Evolutionary conservation across 2,888 invertebrate genomes (phyloP), one percentile per base, ranked within the genome.

Genomic region (Mamestra brassicae): DNA sequence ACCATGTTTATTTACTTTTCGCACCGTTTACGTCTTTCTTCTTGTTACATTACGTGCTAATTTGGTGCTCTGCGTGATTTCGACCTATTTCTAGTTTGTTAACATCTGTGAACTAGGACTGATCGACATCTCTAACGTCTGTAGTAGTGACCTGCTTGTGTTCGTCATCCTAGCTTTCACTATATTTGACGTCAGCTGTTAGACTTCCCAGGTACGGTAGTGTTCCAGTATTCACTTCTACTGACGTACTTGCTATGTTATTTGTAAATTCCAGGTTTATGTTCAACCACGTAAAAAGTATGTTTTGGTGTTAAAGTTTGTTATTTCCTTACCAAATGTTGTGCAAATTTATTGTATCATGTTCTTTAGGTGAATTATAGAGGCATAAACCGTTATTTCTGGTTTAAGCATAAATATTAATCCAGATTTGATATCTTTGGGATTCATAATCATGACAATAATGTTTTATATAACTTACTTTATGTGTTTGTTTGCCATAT

Each of bases 61-160:
- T 83, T 85, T 77, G 71, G 83, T 73, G 34, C 82, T 78, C 50
- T 62, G 76, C 68, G 87, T 85, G 76, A 69, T 76, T 80, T 77
- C 71, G 70, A 76, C 81, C 87, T 74, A 62, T 76, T 86, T 82
- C 54, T 67, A 81, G 87, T 83, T 80, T 66, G 68, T 74, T 85
- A 76, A 52, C 68, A 78, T 71, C 71, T 81, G 68, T 62, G 55
- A 71, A 71, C 36, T 74, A 69, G 62, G 38, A 45, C 17, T 55
- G 66, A 13, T 70, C 64, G 71, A 81, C 15, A 66, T 69, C 15
- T 52, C 15, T 15, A 60, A n/a, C 52, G 68, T 82, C 26, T 75
- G 13, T 58, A 74, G 69, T 85, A 58, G 71, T 76, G 73, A 63
- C 65, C 83, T 69, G 66, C 69, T 85, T 83, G n/a, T 47, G 17